Conservation (phyloP, 2,113 vertebrate genomes). For the Pleuronectes platessa region DNA sequence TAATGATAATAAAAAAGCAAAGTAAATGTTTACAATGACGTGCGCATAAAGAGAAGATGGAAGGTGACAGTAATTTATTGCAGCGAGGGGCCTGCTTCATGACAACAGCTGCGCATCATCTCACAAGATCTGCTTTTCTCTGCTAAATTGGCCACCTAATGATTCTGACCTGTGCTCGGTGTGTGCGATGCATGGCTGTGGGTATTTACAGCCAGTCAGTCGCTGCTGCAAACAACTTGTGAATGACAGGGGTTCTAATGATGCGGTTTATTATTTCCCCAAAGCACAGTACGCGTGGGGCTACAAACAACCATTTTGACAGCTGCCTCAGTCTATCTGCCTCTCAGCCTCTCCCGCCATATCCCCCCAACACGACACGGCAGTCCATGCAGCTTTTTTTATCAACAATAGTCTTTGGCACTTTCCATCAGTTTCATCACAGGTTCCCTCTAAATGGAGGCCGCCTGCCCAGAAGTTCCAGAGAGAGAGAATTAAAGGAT, state of each 20-base stretch:
- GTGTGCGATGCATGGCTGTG: conserved; percentile 32
- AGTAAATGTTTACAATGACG: background rate
- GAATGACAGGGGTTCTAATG: conserved; percentile 82
- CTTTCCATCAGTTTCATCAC: conserved; percentile 73
- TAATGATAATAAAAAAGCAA: background rate
- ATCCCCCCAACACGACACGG: conserved; percentile 70
- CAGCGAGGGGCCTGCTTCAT: conserved; percentile 28
- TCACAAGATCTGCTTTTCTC: conserved; percentile 48
- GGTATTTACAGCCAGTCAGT: conserved; percentile 55
- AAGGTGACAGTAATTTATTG: conserved; percentile 40
- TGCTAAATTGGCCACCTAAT: conserved; percentile 65
- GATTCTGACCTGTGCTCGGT: conserved; percentile 61
- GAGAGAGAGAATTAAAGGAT: conserved; percentile 35
- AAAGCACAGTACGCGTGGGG: conserved; percentile 67
- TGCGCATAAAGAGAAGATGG: background rate
- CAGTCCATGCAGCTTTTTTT: conserved; percentile 69
- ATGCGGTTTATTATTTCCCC: conserved; percentile 82
- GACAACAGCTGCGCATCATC: conserved; percentile 52
- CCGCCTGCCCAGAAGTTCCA: conserved; percentile 37
- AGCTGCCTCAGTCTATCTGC: conserved; percentile 77
- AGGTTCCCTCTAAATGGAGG: conserved; percentile 51
- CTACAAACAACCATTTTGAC: conserved; percentile 82
- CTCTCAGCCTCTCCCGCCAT: conserved; percentile 69
- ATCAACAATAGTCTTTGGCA: conserved; percentile 76
- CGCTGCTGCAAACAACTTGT: conserved; percentile 66